Evolutionary conservation across 2,888 invertebrate species (phyloP), one percentile per base, ranked within the genome.

Genomic region (Harpalus rubripes): DNA sequence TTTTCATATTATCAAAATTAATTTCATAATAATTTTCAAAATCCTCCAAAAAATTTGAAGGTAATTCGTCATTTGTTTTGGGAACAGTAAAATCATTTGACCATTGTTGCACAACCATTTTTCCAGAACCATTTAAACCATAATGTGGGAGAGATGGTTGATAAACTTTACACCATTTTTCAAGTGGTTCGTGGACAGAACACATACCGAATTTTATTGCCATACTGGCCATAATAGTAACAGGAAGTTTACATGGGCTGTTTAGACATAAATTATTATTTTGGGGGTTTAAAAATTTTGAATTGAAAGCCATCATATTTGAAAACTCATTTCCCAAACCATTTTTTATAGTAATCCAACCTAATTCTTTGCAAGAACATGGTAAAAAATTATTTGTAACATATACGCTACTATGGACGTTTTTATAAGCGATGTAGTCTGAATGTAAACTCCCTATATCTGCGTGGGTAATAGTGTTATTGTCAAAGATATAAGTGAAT

Each of bases 331-430:
- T 16, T 26, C 84, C 76, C 6, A 78, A 32, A 1, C 78, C 84
- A 44, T 18, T n/a, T n/a, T 78, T 12, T 10, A 78, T 22, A 32
- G 78, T 84, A 10, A 78, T 52, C 84, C 84, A 84, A 41, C 84
- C 84, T 26, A 84, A 32, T 78, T 84, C 78, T 32, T 84, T 61
- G 26, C 83, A 84, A 18, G 78, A 52, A 56, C 84, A 84, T 16
- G 84, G 84, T 22, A 84, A 10, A 3, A 18, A 10, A 26, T 84
- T 84, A 6, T 10, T 7, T 5, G 52, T 65, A 12, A 78, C 61
- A 78, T 76, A 7, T 5, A 84, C 8, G 12, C 32, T 7, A 26
- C 63, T 84, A 5, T 32, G 16, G 0, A 84, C 44, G 18, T 78
- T 76, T 15, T 84, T 61, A 26, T 84, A 84, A 12, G 84, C 76